Percentiles rank a stretch among this genome's conserved stretches.
These are phyloP conservation scores for Zosterops japonicus DNA, from an alignment of 2,113 vertebrate species.

Conservation along the genomic window DNA sequence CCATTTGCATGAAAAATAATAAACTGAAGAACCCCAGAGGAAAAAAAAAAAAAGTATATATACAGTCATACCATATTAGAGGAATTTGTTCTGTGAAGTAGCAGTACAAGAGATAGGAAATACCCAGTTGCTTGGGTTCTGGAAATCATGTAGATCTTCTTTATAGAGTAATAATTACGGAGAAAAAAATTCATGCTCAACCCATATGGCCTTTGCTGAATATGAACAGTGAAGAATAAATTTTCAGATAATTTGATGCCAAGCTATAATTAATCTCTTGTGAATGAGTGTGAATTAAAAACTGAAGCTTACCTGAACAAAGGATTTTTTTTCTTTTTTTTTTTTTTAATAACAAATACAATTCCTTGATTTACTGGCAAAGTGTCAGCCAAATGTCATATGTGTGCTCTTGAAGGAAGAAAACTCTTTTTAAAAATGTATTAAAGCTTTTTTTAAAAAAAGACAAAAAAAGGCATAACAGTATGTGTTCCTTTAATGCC, in stretches of 20 bases:
- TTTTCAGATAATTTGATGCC: not conserved
- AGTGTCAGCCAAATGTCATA: not conserved
- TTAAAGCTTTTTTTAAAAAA: not conserved
- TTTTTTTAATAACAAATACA: not conserved
- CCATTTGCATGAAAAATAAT: not conserved
- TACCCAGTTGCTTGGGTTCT: not conserved
- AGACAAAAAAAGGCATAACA: not conserved
- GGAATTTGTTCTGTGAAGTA: not conserved
- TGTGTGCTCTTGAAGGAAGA: not conserved
- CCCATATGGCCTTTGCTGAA: not conserved
- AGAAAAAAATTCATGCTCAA: not conserved
- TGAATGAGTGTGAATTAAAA: not conserved
- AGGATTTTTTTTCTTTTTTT: too few relatives aligned
- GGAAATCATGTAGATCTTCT: not conserved
- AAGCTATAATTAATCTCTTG: not conserved
- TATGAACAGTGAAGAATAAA: not conserved
- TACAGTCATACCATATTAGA: not conserved
- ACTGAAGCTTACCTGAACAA: not conserved
- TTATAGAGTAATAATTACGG: not conserved
- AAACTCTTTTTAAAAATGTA: not conserved
- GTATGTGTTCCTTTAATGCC: not conserved
- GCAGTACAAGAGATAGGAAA: not conserved
- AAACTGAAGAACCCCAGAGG: fast-evolving
- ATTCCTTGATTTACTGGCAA: not conserved
- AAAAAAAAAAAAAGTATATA: not conserved